Evolutionary conservation across 2,797 vertebrate genomes (phyloP), one percentile per base, ranked within the genome.

Genomic region (Toxotes lorentzi): DNA sequence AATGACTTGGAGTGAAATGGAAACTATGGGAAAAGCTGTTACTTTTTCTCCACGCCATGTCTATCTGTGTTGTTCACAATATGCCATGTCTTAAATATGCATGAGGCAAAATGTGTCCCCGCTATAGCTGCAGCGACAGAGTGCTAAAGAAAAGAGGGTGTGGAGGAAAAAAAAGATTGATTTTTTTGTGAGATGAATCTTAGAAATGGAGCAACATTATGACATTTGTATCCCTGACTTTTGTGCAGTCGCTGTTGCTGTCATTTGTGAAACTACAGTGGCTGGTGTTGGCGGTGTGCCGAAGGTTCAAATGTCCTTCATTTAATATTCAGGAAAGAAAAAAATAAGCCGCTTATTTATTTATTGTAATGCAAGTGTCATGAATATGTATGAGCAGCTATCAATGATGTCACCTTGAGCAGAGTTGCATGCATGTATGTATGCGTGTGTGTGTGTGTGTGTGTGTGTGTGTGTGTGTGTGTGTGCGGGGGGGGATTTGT

Each of bases 21-120:
- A 92, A 93, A 93, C 90, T 89, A 92, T 76, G 64, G 35, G 71
- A 70, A 89, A 90, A 90, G 86, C 85, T 84, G 91, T 89, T 93
- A 83, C 88, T 91, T 93, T 76, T 30, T 88, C 83, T 81, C 73
- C 67, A 10, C 40, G 67, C 30, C 13, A 19, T 66, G 64, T 85
- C 86, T 78, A 79, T 83, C 27, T 69, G 59, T 35, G 47, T 68
- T 81, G 73, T 83, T 90, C 83, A 82, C 79, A 90, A 85, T 90
- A 76, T 78, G 77, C 68, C 59, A 51, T 17, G 0, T 79, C 59
- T 94, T 84, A 93, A 94, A 92, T 92, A 93, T 94, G 86, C 90
- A 93, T 91, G 90, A 93, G 88, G 71, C 65, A 51, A 88, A 92
- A 87, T 90, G 83, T 88, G 83, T 86, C 84, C 78, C 71, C 2